phyloP scores from a whole-genome alignment of 2,113 vertebrate genomes.

The Ivindomyrus marchei region DNA sequence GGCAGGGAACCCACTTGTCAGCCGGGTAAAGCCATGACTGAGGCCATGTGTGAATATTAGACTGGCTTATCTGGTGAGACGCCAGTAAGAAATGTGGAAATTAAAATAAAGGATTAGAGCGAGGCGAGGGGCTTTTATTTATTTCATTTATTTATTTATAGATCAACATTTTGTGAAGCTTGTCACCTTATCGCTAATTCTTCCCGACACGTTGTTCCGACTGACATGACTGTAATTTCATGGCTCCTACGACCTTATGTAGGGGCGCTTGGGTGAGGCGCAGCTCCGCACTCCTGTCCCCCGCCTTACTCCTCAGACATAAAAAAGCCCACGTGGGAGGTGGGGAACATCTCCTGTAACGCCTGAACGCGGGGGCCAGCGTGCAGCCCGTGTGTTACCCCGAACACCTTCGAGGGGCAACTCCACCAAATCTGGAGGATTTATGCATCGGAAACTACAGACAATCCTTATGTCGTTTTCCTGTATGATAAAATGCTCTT shows the following conservation, averaged over 20 bases:
- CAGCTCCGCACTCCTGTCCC: not conserved
- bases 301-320: constrained; percentile 11
- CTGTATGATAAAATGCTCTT: not conserved
- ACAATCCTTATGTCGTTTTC: not conserved
- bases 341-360: not conserved
- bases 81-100: constrained; percentile 46
- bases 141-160: constrained; percentile 41
- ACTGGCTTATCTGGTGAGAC: constrained; percentile 51
- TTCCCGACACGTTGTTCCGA: constrained; percentile 44
- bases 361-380: not conserved
- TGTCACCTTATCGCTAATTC: constrained; percentile 44
- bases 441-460: not conserved
- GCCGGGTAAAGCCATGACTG: constrained; percentile 41
- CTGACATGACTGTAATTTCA: constrained; percentile 54
- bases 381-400: not conserved
- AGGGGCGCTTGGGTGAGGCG: not conserved
- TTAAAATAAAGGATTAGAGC: constrained; percentile 52
- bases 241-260: constrained; percentile 44
- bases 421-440: not conserved
- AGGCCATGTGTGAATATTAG: constrained; percentile 51
- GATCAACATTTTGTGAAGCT: constrained; percentile 41
- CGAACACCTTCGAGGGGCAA: not conserved
- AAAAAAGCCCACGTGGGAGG: not conserved
- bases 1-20: constrained; percentile 35
- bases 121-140: constrained; percentile 27